These are phyloP conservation scores for Gavia stellata DNA, from an alignment of 2,113 vertebrate species.

Conservation along the genomic window DNA sequence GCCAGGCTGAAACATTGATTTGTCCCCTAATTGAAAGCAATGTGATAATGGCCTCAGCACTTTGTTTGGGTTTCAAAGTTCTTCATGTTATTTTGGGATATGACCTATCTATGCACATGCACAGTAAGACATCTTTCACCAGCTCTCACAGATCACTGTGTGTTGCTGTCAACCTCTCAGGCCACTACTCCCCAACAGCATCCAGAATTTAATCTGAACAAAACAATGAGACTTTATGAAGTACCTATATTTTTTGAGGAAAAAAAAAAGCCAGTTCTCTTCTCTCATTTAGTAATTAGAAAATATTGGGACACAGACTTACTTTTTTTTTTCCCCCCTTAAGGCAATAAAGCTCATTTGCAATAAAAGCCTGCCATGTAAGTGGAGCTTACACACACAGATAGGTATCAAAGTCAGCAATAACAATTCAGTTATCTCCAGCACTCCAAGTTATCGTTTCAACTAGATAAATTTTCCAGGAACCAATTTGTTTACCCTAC, in stretches of 20 bases:
- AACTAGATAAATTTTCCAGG: not conserved
- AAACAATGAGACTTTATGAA: not conserved
- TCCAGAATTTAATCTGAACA: not conserved
- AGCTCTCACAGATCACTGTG: not conserved
- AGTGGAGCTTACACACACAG: not conserved
- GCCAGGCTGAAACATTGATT: not conserved
- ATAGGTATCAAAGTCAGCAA: not conserved
- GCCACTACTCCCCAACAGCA: not conserved
- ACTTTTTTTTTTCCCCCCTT: rapidly evolving
- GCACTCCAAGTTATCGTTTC: not conserved
- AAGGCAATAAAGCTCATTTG: not conserved
- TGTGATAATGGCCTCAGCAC: not conserved
- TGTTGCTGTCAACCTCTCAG: not conserved
- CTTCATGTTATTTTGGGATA: not conserved
- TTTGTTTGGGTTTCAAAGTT: not conserved
- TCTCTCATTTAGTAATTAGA: not conserved
- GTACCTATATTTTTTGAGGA: rapidly evolving
- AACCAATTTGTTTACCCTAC: not conserved
- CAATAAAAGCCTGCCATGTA: not conserved
- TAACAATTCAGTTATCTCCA: not conserved
- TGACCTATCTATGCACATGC: not conserved
- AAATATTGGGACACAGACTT: not conserved
- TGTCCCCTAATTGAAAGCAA: not conserved
- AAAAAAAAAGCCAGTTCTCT: too few species aligned
- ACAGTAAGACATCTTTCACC: not conserved